A percentile compares a stretch with the other conserved stretches of the same genome.
phyloP scores from a whole-genome alignment of 2,888 invertebrate species.

The Mylabris sibirica region DNA sequence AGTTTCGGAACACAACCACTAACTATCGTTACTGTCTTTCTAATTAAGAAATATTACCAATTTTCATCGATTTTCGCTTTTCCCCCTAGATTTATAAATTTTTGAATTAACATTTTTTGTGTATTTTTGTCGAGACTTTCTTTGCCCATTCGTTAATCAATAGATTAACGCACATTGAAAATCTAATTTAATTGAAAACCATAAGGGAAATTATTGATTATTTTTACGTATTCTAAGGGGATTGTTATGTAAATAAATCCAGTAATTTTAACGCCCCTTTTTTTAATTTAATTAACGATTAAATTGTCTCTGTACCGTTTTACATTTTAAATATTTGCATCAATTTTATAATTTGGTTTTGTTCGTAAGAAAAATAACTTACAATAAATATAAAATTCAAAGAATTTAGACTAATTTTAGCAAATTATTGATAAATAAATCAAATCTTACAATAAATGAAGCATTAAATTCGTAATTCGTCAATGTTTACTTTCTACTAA shows the following conservation, averaged over 20 bases:
- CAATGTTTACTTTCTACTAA: no score
- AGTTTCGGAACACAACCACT: not conserved
- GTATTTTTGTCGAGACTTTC: no score
- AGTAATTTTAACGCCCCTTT: not conserved
- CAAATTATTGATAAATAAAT: no score
- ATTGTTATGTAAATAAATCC: not conserved
- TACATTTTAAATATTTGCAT: not conserved
- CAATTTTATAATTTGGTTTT: no score
- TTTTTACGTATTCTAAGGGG: not conserved
- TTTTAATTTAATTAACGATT: not conserved
- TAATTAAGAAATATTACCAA: not conserved
- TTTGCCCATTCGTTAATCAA: not conserved
- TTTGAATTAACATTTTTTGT: not conserved
- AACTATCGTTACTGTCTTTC: not conserved
- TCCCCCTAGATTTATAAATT: not conserved
- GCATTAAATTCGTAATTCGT: no score
- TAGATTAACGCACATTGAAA: not conserved
- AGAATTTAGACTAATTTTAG: no score
- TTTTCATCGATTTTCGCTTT: not conserved
- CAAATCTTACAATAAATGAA: no score
- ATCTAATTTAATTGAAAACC: not conserved
- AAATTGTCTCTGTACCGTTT: not conserved
- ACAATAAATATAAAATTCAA: no score
- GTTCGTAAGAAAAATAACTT: no score
- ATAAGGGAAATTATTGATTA: not conserved